phyloP scores from a whole-genome alignment of 2,113 vertebrate species.

The Mystacornis crossleyi region DNA sequence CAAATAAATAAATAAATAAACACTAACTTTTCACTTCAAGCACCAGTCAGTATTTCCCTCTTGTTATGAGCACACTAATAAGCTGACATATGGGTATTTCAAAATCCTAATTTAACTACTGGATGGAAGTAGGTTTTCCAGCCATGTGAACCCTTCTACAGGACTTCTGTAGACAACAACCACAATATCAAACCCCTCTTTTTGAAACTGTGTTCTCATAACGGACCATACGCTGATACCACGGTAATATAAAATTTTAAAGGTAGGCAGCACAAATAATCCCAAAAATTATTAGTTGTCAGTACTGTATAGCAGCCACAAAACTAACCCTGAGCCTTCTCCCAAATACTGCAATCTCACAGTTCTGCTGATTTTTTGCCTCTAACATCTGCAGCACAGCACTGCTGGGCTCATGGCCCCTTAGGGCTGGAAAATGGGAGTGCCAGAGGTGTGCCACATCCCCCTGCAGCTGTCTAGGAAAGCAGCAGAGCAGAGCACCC shows the following conservation, averaged over 20 bases:
- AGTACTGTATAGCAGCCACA: background rate
- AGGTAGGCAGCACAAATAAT: background rate
- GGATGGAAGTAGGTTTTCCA: background rate
- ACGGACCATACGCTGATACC: background rate
- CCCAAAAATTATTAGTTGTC: background rate
- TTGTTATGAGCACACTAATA: background rate
- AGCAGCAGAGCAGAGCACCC: background rate
- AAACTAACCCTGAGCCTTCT: background rate
- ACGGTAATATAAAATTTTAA: background rate
- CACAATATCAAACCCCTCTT: background rate
- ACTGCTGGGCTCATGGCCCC: fast-evolving
- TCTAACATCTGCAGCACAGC: background rate
- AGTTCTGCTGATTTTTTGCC: background rate
- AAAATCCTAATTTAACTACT: background rate
- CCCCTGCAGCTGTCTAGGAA: background rate
- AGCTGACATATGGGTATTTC: background rate
- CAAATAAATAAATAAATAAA: background rate
- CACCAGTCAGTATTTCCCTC: background rate
- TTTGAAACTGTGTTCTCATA: background rate
- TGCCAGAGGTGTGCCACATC: background rate
- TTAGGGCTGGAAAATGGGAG: background rate
- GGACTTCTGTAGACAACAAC: background rate
- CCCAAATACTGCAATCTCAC: background rate
- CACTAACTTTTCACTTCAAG: background rate
- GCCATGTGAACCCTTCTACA: background rate